Percentiles rank a stretch among this genome's conserved stretches.
Conservation (phyloP, 2,113 vertebrate genomes). For the Oceanodroma tethys region DNA sequence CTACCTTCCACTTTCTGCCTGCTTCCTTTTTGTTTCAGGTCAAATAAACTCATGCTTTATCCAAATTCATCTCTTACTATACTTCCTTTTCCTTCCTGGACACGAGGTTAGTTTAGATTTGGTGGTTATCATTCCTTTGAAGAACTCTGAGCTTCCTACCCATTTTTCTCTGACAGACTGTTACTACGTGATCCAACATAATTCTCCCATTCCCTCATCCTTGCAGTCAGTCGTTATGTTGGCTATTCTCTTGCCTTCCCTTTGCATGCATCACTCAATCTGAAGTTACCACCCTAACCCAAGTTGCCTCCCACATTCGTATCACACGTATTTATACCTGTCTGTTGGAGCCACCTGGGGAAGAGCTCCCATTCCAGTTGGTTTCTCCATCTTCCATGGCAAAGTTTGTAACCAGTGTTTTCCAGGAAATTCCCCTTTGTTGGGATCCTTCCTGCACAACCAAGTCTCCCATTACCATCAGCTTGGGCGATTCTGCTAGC, state of each 20-base stretch:
- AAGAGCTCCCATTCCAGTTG: neutral
- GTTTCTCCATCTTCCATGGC: neutral
- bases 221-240: neutral
- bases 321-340: neutral
- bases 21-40: neutral
- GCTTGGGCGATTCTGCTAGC: accelerated
- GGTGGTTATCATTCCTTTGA: neutral
- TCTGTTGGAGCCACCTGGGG: neutral
- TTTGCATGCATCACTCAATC: neutral
- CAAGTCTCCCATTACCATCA: accelerated
- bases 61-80: accelerated
- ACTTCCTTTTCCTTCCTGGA: neutral
- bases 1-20: neutral
- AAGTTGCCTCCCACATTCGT: neutral
- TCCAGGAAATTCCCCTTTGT: neutral
- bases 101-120: neutral
- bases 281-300: neutral
- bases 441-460: neutral
- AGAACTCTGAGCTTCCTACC: neutral
- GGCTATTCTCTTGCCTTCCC: neutral
- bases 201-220: neutral
- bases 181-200: neutral
- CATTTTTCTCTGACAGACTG: neutral
- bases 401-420: neutral
- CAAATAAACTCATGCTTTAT: neutral